Evolutionary conservation across 37 sponge, comb jelly and placozoan genomes (phyloP).

Genomic region (Mnemiopsis leidyi): DNA sequence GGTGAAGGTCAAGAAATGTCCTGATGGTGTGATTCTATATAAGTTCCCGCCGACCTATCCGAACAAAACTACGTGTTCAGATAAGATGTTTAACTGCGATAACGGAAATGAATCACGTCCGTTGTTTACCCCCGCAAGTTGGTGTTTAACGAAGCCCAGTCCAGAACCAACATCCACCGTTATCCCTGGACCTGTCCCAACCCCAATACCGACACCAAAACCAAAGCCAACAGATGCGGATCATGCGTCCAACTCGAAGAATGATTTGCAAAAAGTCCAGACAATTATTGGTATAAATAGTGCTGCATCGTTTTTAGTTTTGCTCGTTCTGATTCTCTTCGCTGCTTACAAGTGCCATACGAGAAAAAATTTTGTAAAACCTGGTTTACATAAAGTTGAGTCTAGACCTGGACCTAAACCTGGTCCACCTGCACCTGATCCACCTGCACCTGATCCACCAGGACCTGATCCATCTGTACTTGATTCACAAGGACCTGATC

Average conservation of each 20-base stretch:
- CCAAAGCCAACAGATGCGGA: too few species aligned
- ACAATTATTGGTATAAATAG: background rate
- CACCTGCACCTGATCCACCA: too few species aligned
- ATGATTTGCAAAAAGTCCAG: background rate
- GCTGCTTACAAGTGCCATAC: background rate
- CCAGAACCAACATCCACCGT: background rate
- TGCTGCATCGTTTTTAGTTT: background rate
- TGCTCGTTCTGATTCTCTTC: background rate
- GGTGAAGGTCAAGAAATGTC: background rate
- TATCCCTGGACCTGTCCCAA: background rate
- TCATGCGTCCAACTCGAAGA: too few species aligned
- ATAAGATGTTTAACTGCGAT: too few species aligned
- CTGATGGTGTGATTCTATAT: background rate
- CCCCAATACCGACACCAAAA: background rate
- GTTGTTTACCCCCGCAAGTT: background rate
- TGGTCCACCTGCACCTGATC: too few species aligned
- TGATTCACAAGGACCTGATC: too few species aligned
- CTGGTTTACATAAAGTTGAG: too few species aligned
- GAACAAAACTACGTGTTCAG: background rate
- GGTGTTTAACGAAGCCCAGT: background rate
- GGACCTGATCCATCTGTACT: too few species aligned
- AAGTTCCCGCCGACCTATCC: background rate
- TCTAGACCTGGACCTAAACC: too few species aligned
- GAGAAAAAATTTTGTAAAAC: too few species aligned
- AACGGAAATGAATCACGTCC: too few species aligned